Evolutionary conservation across 2,797 vertebrate species (phyloP), one percentile per base, ranked within the genome.

Genomic region (Propithecus deckenii): DNA sequence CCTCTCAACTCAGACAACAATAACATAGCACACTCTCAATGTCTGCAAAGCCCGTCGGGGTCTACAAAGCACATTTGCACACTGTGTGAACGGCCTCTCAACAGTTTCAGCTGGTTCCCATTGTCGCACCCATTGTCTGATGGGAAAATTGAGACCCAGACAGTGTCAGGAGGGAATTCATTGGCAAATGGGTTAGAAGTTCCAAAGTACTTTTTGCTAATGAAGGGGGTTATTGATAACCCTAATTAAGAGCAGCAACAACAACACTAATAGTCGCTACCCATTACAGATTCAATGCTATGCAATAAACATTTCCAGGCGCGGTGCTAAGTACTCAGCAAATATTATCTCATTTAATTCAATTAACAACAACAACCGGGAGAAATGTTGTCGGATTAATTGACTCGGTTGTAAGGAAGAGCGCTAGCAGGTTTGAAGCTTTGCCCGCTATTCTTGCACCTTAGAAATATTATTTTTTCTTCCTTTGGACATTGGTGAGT

Each of bases 301-400:
- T 20, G 72, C 46, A 48, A 76, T 30, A 78, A 65, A 83, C 69
- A 71, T 78, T 91, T 91, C 76, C 81, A 79, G 93, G 69, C 18
- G 0, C 1, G 0, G 71, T 18, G 57, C 78, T 89, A 52, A 79
- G 55, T 25, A 41, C 28, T 85, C 90, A 18, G 67, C 55, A 81
- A 91, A 79, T 88, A 96, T 92, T 38, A 95, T 75, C 91, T 91
- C 91, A 96, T 96, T 97, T 96, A 95, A 95, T 91, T 94, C 96
- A 86, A 80, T 93, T 78, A 95, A 86, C 7, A 18, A 38, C 57
- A 55, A 52, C 22, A 43, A 20, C n/a, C 25, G n/a, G 93, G 88
- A 93, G 91, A 83, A 57, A 46, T 10, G 25, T 13, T 0, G 7
- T 25, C 9, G n/a, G 72, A 86, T 81, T 95, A 71, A 88, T 1